A percentile compares a stretch with the other conserved stretches of the same genome.
Evolutionary conservation across 64 coral and sea anemone species (phyloP).

Genomic region (Montipora cactus): DNA sequence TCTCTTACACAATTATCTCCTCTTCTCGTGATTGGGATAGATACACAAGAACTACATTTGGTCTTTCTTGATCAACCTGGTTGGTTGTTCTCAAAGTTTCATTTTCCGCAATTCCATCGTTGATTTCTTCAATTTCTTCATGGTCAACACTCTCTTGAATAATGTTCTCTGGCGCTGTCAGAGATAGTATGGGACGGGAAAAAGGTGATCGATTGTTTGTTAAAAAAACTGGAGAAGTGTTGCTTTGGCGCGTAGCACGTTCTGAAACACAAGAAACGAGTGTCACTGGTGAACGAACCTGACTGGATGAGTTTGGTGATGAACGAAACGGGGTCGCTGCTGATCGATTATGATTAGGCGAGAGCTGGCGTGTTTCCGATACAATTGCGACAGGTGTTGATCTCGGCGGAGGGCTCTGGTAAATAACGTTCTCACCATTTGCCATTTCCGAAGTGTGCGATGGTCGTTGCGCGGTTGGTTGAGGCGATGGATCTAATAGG

Average conservation of each 20-base stretch:
- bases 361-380: neutral
- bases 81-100: neutral
- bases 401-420: neutral
- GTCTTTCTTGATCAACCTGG: neutral
- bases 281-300: neutral
- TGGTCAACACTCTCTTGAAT: slow-evolving; percentile 33
- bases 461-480: neutral
- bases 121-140: slow-evolving; percentile 13
- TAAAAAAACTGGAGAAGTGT: neutral
- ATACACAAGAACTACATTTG: slow-evolving; percentile 25
- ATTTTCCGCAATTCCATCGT: neutral
- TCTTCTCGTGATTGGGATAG: slow-evolving; percentile 32
- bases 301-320: neutral
- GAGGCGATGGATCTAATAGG: neutral
- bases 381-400: neutral
- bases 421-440: neutral
- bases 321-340: neutral
- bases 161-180: slow-evolving; percentile 10
- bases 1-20: slow-evolving; percentile 27
- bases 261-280: neutral
- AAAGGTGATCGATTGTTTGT: slow-evolving; percentile 4
- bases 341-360: neutral
- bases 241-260: neutral
- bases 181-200: neutral
- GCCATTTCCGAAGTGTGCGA: neutral